A percentile compares a stretch with the other conserved stretches of the same genome.
Evolutionary conservation across 2,797 vertebrate species (phyloP).

Genomic region (Pampus argenteus): DNA sequence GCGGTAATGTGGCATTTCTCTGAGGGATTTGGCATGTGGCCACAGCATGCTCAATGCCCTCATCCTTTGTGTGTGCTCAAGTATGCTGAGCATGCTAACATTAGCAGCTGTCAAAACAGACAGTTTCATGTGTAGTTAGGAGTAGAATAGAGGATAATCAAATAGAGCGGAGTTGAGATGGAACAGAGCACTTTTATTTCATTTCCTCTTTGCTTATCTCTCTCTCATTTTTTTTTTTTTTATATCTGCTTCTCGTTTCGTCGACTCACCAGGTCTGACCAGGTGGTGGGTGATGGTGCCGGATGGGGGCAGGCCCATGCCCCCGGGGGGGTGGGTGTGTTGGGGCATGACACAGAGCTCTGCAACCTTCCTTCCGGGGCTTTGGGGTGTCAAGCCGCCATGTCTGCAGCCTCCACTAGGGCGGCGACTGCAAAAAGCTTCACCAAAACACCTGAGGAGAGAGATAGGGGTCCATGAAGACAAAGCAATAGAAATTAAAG

Average conservation of each 20-base stretch:
- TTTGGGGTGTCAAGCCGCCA: slow-evolving; percentile 70
- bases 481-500: neutral
- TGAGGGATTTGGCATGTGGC: slow-evolving; percentile 58
- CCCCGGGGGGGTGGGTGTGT: slow-evolving; percentile 70
- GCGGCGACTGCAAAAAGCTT: slow-evolving; percentile 33
- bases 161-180: slow-evolving; percentile 36
- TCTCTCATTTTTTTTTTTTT: slow-evolving; percentile 1
- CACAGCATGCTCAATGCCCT: slow-evolving; percentile 49
- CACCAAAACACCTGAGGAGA: slow-evolving; percentile 59
- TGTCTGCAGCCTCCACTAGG: slow-evolving; percentile 65
- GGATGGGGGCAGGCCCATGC: slow-evolving; percentile 54
- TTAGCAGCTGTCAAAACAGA: slow-evolving; percentile 77
- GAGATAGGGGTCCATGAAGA: slow-evolving; percentile 15
- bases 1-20: slow-evolving; percentile 69
- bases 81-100: slow-evolving; percentile 60
- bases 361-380: slow-evolving; percentile 69
- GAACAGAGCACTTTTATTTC: slow-evolving; percentile 4
- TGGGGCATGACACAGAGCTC: slow-evolving; percentile 76
- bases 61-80: slow-evolving; percentile 32
- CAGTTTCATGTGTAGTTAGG: slow-evolving; percentile 45
- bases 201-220: neutral
- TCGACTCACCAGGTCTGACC: slow-evolving; percentile 79
- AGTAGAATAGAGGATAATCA: slow-evolving; percentile 36
- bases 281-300: slow-evolving; percentile 39
- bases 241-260: neutral